Conservation (phyloP, 1,140 invertebrate species). For the Scaptomyza graminum region DNA sequence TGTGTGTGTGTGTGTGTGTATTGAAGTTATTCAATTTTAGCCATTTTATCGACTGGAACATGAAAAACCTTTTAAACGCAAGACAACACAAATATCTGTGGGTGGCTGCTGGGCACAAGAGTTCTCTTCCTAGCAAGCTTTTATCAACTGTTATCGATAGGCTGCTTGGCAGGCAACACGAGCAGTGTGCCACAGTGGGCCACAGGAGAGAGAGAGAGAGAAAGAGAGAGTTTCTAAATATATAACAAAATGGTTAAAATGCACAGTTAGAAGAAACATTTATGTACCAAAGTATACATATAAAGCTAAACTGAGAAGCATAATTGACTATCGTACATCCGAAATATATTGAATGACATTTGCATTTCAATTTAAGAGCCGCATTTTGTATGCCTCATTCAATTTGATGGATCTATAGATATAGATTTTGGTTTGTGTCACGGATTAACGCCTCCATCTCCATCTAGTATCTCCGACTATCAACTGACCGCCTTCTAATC, state of each 20-base stretch:
- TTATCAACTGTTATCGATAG: slow-evolving; percentile 74
- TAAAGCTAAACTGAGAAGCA: slow-evolving; percentile 33
- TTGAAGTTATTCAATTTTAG: slow-evolving; percentile 74
- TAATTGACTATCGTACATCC: slow-evolving; percentile 62
- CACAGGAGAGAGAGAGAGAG: background rate
- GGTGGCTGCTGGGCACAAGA: slow-evolving; percentile 50
- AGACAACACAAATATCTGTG: slow-evolving; percentile 38
- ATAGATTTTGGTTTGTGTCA: slow-evolving; percentile 25
- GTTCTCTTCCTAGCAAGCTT: slow-evolving; percentile 10
- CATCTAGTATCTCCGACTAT: no score
- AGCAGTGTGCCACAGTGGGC: background rate
- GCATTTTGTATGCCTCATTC: no score
- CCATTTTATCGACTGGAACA: slow-evolving; percentile 71
- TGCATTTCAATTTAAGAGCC: no score
- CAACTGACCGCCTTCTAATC: background rate
- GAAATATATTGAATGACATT: slow-evolving; percentile 49
- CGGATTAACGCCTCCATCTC: slow-evolving; percentile 51
- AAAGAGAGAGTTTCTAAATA: background rate
- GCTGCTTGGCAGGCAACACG: slow-evolving; percentile 31
- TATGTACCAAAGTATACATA: background rate
- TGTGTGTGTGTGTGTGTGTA: slow-evolving; percentile 20
- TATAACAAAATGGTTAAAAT: slow-evolving; percentile 3
- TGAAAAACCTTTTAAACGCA: slow-evolving; percentile 72
- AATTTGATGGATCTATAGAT: no score
- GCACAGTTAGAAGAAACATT: slow-evolving; percentile 2